A percentile compares a stretch with the other conserved stretches of the same genome.
These are phyloP conservation scores for Glyptemys insculpta DNA, from an alignment of 2,797 vertebrate genomes.

Conservation along the genomic window DNA sequence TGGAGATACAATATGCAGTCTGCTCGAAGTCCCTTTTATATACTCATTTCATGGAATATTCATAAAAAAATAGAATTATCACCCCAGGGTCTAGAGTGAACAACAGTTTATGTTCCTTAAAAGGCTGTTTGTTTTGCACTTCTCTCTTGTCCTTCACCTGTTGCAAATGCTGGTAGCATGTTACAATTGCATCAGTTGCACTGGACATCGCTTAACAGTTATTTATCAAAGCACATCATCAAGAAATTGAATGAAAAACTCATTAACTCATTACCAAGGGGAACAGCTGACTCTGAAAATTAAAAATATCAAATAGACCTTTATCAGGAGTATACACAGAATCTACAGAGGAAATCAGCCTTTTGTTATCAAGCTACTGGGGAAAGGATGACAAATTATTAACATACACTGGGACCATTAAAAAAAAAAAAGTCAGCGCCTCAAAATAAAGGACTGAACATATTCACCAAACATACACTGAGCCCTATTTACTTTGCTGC, in stretches of 20 bases:
- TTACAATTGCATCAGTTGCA: constrained; percentile 27
- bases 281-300: constrained; percentile 21
- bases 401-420: neutral
- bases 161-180: constrained; percentile 18
- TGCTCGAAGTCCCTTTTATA: fast-evolving
- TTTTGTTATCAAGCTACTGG: neutral
- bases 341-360: constrained; percentile 3
- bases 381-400: constrained; percentile 43
- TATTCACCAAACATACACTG: neutral
- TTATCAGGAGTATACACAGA: constrained; percentile 17
- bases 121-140: neutral
- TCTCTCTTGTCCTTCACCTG: constrained; percentile 23
- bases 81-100: neutral
- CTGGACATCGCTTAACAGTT: neutral
- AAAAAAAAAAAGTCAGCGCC: neutral
- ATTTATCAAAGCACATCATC: constrained; percentile 1
- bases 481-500: constrained; percentile 48
- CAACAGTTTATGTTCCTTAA: neutral
- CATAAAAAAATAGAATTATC: fast-evolving
- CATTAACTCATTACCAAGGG: constrained; percentile 25
- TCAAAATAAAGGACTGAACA: constrained; percentile 1
- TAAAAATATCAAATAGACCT: constrained; percentile 10
- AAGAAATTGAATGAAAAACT: constrained; percentile 30
- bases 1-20: fast-evolving
- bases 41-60: neutral